These are phyloP conservation scores for Oncorhynchus gorbuscha DNA, from an alignment of 2,113 vertebrate species.

Conservation along the genomic window DNA sequence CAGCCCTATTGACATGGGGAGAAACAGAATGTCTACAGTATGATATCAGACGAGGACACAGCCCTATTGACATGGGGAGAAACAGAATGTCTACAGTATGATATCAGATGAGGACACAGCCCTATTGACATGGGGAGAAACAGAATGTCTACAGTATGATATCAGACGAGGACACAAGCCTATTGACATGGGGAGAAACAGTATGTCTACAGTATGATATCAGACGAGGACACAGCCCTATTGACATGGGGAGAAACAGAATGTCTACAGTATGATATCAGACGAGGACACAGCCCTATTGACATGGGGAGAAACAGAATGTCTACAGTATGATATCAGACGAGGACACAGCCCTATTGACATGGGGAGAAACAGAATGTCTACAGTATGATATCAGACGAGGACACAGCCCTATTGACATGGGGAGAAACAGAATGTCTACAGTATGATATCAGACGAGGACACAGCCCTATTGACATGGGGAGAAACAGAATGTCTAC, in stretches of 20 bases:
- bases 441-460: slow-evolving; percentile 13
- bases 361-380: slow-evolving; percentile 16
- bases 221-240: slow-evolving; percentile 26
- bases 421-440: slow-evolving; percentile 21
- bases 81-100: slow-evolving; percentile 26
- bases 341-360: slow-evolving; percentile 23
- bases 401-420: slow-evolving; percentile 22
- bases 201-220: slow-evolving; percentile 24
- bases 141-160: slow-evolving; percentile 24
- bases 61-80: not conserved
- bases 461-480: slow-evolving; percentile 17
- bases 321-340: slow-evolving; percentile 20
- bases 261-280: slow-evolving; percentile 21
- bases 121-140: not conserved
- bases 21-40: slow-evolving; percentile 27
- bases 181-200: not conserved
- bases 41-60: slow-evolving; percentile 21
- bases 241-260: not conserved
- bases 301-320: slow-evolving; percentile 5
- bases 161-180: slow-evolving; percentile 27
- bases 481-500: slow-evolving; percentile 23
- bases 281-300: slow-evolving; percentile 27
- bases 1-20: slow-evolving; percentile 4
- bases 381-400: slow-evolving; percentile 13
- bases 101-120: slow-evolving; percentile 25